Conservation (phyloP, 2,113 vertebrate genomes). For the Petromus typicus region DNA sequence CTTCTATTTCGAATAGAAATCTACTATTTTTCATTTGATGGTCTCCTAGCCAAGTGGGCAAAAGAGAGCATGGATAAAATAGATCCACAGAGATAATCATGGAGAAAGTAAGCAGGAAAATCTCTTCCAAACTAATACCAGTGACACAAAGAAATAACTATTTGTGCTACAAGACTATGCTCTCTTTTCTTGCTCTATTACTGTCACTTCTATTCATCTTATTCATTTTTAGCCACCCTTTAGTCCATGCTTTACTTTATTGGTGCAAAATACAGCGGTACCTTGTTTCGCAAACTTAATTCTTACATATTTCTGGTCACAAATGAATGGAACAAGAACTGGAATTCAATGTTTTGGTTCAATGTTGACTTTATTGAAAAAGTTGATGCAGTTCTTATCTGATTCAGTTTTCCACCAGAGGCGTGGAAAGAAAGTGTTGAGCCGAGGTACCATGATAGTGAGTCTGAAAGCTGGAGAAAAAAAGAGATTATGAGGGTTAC, state of each 20-base stretch:
- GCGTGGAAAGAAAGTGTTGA: background rate
- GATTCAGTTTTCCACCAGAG: background rate
- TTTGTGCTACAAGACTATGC: background rate
- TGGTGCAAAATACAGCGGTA: background rate
- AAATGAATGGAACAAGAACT: background rate
- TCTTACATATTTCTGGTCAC: background rate
- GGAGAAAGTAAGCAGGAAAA: constrained; percentile 44
- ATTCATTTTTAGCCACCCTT: constrained; percentile 45
- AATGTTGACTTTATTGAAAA: background rate
- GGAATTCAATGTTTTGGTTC: background rate
- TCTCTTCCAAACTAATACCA: constrained; percentile 41
- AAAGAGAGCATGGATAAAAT: constrained; percentile 63
- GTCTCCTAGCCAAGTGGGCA: constrained; percentile 49
- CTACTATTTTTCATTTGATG: constrained; percentile 68
- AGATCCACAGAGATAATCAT: constrained; percentile 44
- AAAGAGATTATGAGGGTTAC: constrained; percentile 34
- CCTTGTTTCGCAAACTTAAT: background rate
- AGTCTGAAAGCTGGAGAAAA: background rate
- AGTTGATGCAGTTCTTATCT: background rate
- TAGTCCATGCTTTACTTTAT: constrained; percentile 23
- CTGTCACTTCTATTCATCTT: background rate
- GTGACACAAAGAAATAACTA: background rate
- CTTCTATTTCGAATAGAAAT: constrained; percentile 76
- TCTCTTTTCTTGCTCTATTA: background rate
- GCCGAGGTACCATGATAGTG: background rate